Evolutionary conservation across 2,888 invertebrate species (phyloP).

Genomic region (Tetragonisca angustula): DNA sequence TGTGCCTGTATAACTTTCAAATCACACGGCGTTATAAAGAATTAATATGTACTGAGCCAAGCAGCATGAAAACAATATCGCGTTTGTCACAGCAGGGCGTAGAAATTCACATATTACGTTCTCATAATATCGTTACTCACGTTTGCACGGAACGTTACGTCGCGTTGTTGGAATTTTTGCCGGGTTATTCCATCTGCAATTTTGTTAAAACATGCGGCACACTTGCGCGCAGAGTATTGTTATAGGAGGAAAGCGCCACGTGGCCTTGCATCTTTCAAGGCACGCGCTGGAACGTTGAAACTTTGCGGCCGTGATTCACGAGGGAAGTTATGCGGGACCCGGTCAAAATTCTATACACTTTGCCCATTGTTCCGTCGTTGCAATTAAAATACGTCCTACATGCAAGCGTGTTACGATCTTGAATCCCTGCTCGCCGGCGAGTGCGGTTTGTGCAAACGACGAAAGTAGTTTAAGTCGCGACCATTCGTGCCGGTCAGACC

Average conservation of each 20-base stretch:
- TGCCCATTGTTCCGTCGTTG: conserved; percentile 44
- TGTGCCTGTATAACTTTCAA: too few species aligned
- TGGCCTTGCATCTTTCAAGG: conserved; percentile 44
- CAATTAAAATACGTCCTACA: conserved; percentile 46
- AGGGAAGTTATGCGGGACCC: conserved; percentile 50
- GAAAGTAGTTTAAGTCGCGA: conserved; percentile 30
- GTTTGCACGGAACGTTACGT: not conserved
- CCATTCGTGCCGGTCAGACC: conserved; percentile 3
- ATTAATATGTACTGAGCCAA: not conserved
- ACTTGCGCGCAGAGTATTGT: conserved; percentile 20
- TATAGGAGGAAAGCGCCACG: conserved; percentile 28
- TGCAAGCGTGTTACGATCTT: conserved; percentile 23
- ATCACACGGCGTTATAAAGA: too few species aligned
- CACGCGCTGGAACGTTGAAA: conserved; percentile 31
- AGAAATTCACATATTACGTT: too few species aligned
- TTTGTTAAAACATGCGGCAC: conserved; percentile 19
- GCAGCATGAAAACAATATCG: not conserved
- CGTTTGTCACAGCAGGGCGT: too few species aligned
- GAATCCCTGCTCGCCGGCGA: not conserved
- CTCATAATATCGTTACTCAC: not conserved
- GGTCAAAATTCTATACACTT: conserved; percentile 50
- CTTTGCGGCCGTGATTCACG: conserved; percentile 53
- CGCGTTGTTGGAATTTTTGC: not conserved
- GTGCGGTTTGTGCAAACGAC: not conserved
- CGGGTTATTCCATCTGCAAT: not conserved